These are phyloP conservation scores for Aurelia coerulea DNA, from an alignment of 30 jellyfish, hydroid and myxozoan genomes.

Conservation along the genomic window DNA sequence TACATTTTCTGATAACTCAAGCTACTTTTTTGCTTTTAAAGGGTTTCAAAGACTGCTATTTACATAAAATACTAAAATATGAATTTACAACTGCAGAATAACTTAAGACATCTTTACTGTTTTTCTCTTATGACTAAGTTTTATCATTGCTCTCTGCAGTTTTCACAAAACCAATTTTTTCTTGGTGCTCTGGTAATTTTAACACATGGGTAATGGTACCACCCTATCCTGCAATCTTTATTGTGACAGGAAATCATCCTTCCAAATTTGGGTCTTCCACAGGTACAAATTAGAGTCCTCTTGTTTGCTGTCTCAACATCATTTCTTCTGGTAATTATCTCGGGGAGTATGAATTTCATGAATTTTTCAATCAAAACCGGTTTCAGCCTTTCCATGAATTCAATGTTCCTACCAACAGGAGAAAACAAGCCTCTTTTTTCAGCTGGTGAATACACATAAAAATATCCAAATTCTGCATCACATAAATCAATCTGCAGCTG, in stretches of 20 bases:
- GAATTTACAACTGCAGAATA: no score
- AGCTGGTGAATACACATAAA: conserved; percentile 8
- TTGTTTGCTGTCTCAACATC: conserved; percentile 6
- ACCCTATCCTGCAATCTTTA: conserved; percentile 14
- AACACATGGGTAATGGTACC: conserved; percentile 52
- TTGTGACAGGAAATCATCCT: conserved; percentile 38
- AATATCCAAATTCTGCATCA: conserved; percentile 26
- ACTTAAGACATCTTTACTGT: no score
- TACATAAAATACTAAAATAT: no score
- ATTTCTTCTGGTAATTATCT: conserved; percentile 12
- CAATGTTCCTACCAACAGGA: not conserved
- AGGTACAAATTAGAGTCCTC: conserved; percentile 18
- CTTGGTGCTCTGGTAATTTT: conserved; percentile 44
- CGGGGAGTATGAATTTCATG: conserved; percentile 43
- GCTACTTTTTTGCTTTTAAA: no score
- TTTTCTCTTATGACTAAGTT: no score
- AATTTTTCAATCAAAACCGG: conserved; percentile 11
- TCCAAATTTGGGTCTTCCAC: conserved; percentile 51
- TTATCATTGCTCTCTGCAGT: no score
- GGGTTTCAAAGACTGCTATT: no score
- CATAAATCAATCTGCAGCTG: conserved; percentile 32
- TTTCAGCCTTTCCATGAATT: conserved; percentile 10
- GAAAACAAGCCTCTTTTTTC: not conserved
- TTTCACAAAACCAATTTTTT: conserved; percentile 12
- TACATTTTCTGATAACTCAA: no score